Conservation (phyloP, 2,888 invertebrate genomes). For the Amblyjoppa fuscipennis region DNA sequence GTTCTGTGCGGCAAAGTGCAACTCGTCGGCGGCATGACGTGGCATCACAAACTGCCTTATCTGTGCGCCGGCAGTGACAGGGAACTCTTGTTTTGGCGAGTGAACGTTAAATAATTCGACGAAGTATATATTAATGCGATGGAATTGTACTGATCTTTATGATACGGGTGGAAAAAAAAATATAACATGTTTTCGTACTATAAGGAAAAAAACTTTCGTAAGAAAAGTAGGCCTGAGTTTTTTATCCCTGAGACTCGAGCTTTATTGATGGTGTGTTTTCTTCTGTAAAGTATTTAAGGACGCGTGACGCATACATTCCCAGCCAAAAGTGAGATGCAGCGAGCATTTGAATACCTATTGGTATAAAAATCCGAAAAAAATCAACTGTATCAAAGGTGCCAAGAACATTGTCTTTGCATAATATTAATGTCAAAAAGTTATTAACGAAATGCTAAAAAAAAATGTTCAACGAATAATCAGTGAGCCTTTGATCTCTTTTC, state of each 20-base stretch:
- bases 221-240: not conserved
- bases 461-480: too few relatives aligned
- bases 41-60: conserved; percentile 89
- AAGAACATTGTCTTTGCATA: too few relatives aligned
- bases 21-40: conserved; percentile 87
- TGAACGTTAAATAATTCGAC: conserved; percentile 82
- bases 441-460: too few relatives aligned
- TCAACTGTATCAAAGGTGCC: too few relatives aligned
- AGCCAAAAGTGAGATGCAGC: too few relatives aligned
- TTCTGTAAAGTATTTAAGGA: not conserved
- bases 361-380: too few relatives aligned
- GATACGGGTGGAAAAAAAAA: not conserved
- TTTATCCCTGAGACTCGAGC: not conserved
- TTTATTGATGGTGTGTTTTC: not conserved
- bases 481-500: too few relatives aligned
- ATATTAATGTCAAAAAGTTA: too few relatives aligned
- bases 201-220: not conserved
- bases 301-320: too few relatives aligned
- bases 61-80: conserved; percentile 88
- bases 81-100: conserved; percentile 88
- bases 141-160: conserved; percentile 15
- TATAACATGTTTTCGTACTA: not conserved
- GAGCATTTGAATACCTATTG: too few relatives aligned
- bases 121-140: not conserved
- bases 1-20: conserved; percentile 86